These are phyloP conservation scores for Myotis planiceps DNA, from an alignment of 2,797 vertebrate genomes.

Conservation along the genomic window DNA sequence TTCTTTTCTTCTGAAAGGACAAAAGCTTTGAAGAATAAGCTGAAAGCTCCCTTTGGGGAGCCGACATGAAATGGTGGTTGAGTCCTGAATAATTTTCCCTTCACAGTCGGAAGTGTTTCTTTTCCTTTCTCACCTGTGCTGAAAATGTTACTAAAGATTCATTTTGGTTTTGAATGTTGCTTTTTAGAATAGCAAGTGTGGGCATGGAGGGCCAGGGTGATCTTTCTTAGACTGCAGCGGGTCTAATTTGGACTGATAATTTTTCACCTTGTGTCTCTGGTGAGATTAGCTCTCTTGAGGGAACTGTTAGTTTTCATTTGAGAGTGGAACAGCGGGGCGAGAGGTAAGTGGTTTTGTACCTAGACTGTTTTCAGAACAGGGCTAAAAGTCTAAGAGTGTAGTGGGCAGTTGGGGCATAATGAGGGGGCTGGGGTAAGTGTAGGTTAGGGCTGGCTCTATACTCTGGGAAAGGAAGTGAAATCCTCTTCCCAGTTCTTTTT, in stretches of 20 bases:
- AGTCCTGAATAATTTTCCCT: background rate
- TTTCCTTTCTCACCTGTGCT: background rate
- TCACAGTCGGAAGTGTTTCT: background rate
- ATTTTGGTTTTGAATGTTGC: conserved; percentile 19
- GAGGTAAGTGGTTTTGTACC: background rate
- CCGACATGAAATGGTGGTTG: background rate
- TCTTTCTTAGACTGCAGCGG: background rate
- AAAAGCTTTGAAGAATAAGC: background rate
- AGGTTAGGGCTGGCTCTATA: background rate
- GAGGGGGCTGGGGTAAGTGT: background rate
- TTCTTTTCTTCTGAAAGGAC: background rate
- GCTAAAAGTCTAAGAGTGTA: background rate
- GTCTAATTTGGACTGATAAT: background rate
- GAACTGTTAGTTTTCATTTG: background rate
- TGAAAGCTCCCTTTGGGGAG: background rate
- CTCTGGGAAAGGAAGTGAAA: background rate
- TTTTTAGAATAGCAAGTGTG: background rate
- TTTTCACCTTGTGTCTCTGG: background rate
- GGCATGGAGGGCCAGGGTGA: background rate
- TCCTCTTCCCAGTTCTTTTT: conserved; percentile 25
- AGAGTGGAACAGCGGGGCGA: background rate
- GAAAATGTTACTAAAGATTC: background rate
- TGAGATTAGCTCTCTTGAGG: background rate
- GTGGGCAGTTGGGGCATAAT: background rate
- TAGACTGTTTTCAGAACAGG: background rate